These are phyloP conservation scores for Drosophila anomalipes DNA, from an alignment of 2,888 invertebrate species.

Conservation along the genomic window DNA sequence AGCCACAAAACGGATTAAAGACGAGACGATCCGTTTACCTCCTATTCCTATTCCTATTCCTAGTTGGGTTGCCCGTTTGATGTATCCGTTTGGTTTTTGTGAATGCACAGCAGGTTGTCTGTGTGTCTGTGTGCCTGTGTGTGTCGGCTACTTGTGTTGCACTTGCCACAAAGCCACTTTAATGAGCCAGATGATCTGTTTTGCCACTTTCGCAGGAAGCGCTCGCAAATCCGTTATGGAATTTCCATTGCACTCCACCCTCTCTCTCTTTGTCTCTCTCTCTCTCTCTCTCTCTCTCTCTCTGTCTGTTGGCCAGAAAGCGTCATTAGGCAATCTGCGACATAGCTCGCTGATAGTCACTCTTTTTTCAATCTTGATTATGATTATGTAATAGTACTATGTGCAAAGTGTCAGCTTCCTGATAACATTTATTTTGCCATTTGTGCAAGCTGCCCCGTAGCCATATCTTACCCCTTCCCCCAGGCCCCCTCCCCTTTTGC, in stretches of 20 bases:
- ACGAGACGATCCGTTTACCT: constrained; percentile 4
- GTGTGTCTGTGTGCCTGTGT: not conserved
- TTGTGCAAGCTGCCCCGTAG: constrained; percentile 37
- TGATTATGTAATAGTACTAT: constrained; percentile 57
- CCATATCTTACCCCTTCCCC: not conserved
- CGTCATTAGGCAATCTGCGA: constrained; percentile 48
- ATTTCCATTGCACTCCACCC: constrained; percentile 12
- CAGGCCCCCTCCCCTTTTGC: not conserved
- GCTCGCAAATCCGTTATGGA: constrained; percentile 46
- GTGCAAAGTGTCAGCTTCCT: constrained; percentile 69
- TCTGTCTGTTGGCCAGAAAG: not conserved
- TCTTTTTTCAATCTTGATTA: constrained; percentile 47
- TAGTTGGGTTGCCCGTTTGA: constrained; percentile 58
- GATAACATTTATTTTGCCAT: constrained; percentile 80
- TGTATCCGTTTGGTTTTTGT: constrained; percentile 45
- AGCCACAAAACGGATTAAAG: constrained; percentile 55
- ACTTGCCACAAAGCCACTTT: constrained; percentile 70
- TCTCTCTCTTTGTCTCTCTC: not conserved
- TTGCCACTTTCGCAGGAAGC: constrained; percentile 55
- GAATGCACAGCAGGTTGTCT: constrained; percentile 63
- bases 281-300: not conserved
- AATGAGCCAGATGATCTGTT: constrained; percentile 71
- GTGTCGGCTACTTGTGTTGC: constrained; percentile 25
- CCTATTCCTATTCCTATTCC: not conserved
- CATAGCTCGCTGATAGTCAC: constrained; percentile 22